These are phyloP conservation scores for Aspidoscelis tigris DNA, from an alignment of 2,113 vertebrate species.

Conservation along the genomic window DNA sequence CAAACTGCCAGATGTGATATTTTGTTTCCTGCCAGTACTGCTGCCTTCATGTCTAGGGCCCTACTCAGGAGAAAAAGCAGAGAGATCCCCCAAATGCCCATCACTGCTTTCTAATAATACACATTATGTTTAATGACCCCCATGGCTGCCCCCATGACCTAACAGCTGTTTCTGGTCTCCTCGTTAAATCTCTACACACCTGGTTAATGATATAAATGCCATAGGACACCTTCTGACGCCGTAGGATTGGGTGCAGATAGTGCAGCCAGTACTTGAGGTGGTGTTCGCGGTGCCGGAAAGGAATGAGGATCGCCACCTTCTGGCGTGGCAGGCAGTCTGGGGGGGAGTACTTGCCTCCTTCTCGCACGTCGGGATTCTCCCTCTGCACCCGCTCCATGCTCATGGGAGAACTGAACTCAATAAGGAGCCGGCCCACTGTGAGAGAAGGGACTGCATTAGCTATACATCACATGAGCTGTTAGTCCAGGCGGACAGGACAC, in stretches of 20 bases:
- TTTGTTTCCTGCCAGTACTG: neutral
- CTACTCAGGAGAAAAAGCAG: no score
- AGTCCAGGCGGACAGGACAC: neutral
- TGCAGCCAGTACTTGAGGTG: conserved; percentile 99
- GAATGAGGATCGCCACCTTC: conserved; percentile 98
- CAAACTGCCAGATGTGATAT: no score
- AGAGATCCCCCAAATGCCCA: neutral
- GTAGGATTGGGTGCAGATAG: conserved; percentile 95
- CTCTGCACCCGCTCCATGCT: conserved; percentile 96
- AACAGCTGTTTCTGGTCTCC: no score
- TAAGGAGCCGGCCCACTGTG: conserved; percentile 94
- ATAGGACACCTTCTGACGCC: conserved; percentile 94
- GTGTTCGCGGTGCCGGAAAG: conserved; percentile 95
- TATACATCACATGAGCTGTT: neutral
- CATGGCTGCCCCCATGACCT: neutral
- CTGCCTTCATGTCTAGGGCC: neutral
- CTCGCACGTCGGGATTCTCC: conserved; percentile 94
- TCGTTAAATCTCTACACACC: conserved; percentile 71
- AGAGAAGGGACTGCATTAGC: conserved; percentile 52
- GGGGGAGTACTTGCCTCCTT: conserved; percentile 91
- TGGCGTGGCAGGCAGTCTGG: conserved; percentile 89
- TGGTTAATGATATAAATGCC: conserved; percentile 98
- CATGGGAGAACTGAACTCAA: conserved; percentile 97
- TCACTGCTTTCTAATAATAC: neutral
- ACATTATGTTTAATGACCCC: neutral